Base-by-base conservation (phyloP, 92 coral and sea anemone species). In the Actinernus sp. region DNA sequence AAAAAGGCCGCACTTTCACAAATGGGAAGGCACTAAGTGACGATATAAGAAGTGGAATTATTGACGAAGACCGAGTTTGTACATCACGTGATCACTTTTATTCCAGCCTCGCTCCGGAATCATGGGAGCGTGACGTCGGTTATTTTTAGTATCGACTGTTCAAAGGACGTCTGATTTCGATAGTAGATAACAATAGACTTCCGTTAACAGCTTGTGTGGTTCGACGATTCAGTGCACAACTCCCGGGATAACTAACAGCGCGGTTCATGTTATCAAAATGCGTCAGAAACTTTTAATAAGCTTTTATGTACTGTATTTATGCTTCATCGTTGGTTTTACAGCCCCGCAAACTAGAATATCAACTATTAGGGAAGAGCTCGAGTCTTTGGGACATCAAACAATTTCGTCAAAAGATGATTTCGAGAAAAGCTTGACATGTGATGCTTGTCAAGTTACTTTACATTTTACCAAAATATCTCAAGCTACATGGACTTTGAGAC, bases 371-470 rank as follows among this genome's bases (percentile, higher is more conserved):
- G 20, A 67, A 25, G 61, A 53, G 14, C 53, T 67, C 3, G 41
- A 67, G 4, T 50, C 56, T 18, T 29, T 63, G 56, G 70, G 70
- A 63, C 33, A 2, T 40, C 20, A 49, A 49, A 43, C 55, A 32
- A 46, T 63, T 33, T 36, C 66, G 10, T 60, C 66, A 16, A 25
- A 27, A 60, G 26, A 60, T 34, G 39, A 19, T n/a, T 60, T 38
- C 39, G 2, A 38, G 48, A 60, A 26, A 17, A 20, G 55, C 26
- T 6, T 5, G 55, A 49, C 55, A 13, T 63, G 44, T 45, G 70
- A 63, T 13, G 45, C 70, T 45, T 63, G 40, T 46, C 70, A 63
- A 63, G 39, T 31, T 7, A 43, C 70, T 16, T 27, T 63, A n/a
- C 26, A 8, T 0, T 43, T 20, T 25, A 31, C 13, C 36, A 61